Percentiles rank a stretch among this genome's conserved stretches.
phyloP scores from a whole-genome alignment of 2,113 vertebrate genomes.

The Oreochromis aureus region DNA sequence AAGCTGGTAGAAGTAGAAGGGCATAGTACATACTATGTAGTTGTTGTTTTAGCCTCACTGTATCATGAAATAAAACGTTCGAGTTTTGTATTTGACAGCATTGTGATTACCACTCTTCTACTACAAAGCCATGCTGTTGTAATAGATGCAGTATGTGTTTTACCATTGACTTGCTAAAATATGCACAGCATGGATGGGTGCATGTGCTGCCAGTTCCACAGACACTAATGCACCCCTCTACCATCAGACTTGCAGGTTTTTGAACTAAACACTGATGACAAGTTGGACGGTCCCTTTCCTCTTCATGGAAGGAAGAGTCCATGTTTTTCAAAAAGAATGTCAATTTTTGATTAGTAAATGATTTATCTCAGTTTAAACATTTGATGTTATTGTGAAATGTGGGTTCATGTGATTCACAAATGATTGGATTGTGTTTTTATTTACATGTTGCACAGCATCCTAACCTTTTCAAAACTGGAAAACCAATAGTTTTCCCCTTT shows the following conservation, averaged over 20 bases:
- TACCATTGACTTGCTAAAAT: neutral
- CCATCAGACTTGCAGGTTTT: neutral
- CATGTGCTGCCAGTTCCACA: neutral
- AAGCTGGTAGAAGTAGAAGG: conserved; percentile 10
- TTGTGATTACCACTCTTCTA: neutral
- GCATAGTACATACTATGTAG: neutral
- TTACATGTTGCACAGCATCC: neutral
- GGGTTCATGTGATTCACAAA: neutral
- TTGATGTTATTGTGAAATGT: neutral
- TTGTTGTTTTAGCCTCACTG: neutral
- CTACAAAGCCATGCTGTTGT: neutral
- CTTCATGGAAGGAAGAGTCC: neutral
- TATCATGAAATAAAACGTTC: neutral
- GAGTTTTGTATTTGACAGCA: neutral
- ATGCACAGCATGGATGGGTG: neutral
- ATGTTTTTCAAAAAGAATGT: neutral
- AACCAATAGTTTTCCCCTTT: neutral
- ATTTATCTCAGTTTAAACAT: neutral
- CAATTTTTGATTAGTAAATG: neutral
- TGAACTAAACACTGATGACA: neutral
- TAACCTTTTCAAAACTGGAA: neutral
- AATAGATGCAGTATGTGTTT: neutral
- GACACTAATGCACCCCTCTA: neutral
- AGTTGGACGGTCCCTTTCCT: neutral
- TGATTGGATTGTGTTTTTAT: neutral